Evolutionary conservation across 2,797 vertebrate species (phyloP).

Genomic region (Micromesistius poutassou): DNA sequence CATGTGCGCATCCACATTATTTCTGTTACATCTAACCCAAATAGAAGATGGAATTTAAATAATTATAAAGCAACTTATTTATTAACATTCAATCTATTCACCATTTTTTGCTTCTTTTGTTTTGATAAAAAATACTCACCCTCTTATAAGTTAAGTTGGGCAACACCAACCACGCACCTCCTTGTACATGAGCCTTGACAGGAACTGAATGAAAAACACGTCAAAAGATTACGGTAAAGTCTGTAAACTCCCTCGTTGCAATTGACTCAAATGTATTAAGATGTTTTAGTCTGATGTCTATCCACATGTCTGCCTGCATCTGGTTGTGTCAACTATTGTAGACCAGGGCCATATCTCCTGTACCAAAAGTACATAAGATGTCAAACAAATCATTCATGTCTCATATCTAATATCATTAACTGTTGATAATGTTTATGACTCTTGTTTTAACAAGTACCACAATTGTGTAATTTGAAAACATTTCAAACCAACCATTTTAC

Average conservation of each 20-base stretch:
- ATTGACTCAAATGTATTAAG: background rate
- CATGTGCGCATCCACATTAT: no score
- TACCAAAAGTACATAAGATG: background rate
- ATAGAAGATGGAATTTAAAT: no score
- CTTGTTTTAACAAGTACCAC: background rate
- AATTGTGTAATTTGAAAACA: background rate
- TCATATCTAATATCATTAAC: background rate
- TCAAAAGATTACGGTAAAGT: background rate
- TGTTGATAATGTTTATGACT: background rate
- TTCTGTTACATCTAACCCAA: no score
- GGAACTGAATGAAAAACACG: conserved; percentile 71
- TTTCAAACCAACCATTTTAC: background rate
- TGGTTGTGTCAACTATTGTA: background rate
- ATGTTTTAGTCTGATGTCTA: background rate
- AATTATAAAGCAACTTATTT: background rate
- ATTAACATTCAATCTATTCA: background rate
- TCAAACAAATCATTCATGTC: background rate
- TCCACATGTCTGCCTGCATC: background rate
- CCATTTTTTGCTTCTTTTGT: background rate
- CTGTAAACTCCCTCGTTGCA: background rate
- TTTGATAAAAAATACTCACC: conserved; percentile 64
- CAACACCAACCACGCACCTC: conserved; percentile 81
- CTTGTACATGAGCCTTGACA: conserved; percentile 88
- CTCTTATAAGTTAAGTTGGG: conserved; percentile 61
- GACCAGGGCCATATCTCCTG: background rate